phyloP scores from a whole-genome alignment of 2,888 invertebrate species.

The Julus scanicus region DNA sequence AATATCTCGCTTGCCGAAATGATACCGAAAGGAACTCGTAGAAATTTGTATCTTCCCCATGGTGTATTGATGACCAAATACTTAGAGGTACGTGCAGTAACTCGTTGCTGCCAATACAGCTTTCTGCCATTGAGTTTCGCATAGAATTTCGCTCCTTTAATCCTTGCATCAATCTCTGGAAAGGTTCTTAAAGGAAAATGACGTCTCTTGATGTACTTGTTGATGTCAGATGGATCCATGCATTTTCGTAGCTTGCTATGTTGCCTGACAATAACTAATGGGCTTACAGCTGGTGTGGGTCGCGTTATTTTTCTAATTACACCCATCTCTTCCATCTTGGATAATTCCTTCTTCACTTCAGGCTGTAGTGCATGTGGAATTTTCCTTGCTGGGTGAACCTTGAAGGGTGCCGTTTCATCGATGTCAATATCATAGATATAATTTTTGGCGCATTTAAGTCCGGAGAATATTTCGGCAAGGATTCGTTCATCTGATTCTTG shows the following conservation, averaged over 20 bases:
- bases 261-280: not conserved
- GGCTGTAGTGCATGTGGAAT: not conserved
- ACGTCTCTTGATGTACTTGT: constrained; percentile 8
- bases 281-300: not conserved
- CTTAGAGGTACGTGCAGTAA: not conserved
- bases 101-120: constrained; percentile 19
- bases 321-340: not conserved
- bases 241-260: constrained; percentile 4
- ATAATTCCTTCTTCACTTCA: not conserved
- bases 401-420: not conserved
- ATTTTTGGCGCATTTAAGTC: not conserved
- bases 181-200: constrained; percentile 8
- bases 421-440: not conserved
- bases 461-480: not conserved
- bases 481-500: not conserved
- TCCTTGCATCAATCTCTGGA: not conserved
- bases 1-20: constrained; percentile 8
- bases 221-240: constrained; percentile 7
- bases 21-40: not conserved
- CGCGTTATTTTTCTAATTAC: not conserved
- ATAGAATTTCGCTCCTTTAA: not conserved
- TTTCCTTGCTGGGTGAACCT: not conserved
- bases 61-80: constrained; percentile 12
- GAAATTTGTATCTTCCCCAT: constrained; percentile 32
- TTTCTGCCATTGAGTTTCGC: not conserved